phyloP scores from a whole-genome alignment of 2,888 invertebrate species.

The Drosophila austrosaltans region DNA sequence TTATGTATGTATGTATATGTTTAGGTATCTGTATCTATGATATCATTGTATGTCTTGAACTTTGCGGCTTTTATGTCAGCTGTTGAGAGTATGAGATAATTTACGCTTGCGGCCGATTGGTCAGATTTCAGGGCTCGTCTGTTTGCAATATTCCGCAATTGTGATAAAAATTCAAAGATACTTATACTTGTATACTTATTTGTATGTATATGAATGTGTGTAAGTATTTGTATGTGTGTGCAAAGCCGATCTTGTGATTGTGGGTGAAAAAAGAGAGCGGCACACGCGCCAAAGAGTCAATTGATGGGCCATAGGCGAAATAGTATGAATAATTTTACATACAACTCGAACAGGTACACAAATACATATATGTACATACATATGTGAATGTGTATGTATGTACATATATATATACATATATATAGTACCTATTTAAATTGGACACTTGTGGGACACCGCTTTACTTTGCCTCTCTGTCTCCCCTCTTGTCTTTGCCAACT shows the following conservation, averaged over 20 bases:
- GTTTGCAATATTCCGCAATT: constrained; percentile 39
- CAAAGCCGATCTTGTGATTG: constrained; percentile 2
- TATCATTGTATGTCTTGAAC: not conserved
- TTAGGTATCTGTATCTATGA: not conserved
- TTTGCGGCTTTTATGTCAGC: constrained; percentile 38
- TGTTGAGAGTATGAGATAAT: constrained; percentile 37
- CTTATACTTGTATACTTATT: constrained; percentile 2
- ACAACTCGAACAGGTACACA: constrained; percentile 56
- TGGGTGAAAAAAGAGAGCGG: constrained; percentile 47
- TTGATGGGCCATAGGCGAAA: constrained; percentile 38
- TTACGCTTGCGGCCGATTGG: constrained; percentile 60
- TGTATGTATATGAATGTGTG: constrained; percentile 19
- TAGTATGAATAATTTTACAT: constrained; percentile 47
- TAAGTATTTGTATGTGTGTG: constrained; percentile 17
- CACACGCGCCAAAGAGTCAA: constrained; percentile 55
- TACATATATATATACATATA: constrained; percentile 9
- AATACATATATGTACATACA: constrained; percentile 11
- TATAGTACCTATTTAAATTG: constrained; percentile 41
- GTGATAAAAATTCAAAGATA: constrained; percentile 35
- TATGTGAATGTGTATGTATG: not conserved
- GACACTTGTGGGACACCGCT: constrained; percentile 40
- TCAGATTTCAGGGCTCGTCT: constrained; percentile 72
- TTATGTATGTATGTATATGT: no score
- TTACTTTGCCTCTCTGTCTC: not conserved
- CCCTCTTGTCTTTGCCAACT: constrained; percentile 53